Evolutionary conservation across 2,888 invertebrate species (phyloP), one percentile per base, ranked within the genome.

Genomic region (Euplexia lucipara): DNA sequence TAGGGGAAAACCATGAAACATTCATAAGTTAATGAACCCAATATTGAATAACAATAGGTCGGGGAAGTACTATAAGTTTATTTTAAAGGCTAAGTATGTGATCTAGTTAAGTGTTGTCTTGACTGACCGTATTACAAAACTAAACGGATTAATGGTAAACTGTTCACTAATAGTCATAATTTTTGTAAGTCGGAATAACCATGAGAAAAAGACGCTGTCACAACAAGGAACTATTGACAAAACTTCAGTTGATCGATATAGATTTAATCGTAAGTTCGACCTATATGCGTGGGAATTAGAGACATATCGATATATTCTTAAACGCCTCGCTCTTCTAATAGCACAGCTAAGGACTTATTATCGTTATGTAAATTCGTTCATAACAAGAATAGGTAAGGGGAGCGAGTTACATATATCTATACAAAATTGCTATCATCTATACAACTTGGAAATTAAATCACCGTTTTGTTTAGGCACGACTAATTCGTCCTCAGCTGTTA

Each of bases 281-380:
- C 8, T 22, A 41, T 22, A 41, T 41, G 45, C 74, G 78, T 78
- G 68, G 68, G 75, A 75, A 78, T 67, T 35, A 57, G 39, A 26
- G 16, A 37, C 20, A n/a, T 59, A 72, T 66, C 26, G 12, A 37
- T 30, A 37, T 30, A 54, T 61, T 61, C 22, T 39, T 32, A 39
- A 34, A 18, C 34, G 26, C 37, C 42, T 18, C 18, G 53, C 39
- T 42, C 26, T 65, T 61, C 72, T 60, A 39, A 51, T 58, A 10
- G 39, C 52, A 54, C 54, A 66, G 30, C 66, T 58, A 66, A 52
- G 51, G 10, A 56, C 18, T 72, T 71, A 53, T 71, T 22, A 65
- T 53, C 44, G 20, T 1, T 77, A 66, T 77, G 66, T 72, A 70
- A 76, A 73, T 76, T 51, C 32, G 37, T 53, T 72, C 66, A 49